Evolutionary conservation across 2,113 vertebrate species (phyloP), one percentile per base, ranked within the genome.

Genomic region (Capreolus pygargus): DNA sequence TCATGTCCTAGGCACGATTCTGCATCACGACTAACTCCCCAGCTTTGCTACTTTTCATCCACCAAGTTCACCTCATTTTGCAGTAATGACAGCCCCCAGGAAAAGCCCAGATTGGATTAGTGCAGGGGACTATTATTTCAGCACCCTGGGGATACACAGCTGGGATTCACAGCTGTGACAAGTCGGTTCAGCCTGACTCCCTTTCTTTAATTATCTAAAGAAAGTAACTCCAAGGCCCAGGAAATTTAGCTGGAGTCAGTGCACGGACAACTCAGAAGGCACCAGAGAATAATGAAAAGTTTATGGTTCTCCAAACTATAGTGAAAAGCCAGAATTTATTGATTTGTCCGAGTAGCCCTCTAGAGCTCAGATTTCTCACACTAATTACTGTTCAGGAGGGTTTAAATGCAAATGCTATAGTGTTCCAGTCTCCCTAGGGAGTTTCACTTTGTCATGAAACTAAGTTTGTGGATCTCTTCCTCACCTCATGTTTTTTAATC

Each of bases 91-190:
- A 97, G 91, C 43, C 95, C 52, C 67, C 52, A 91, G 96, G 97
- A 93, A 97, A 88, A 83, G 95, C 19, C 23, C 97, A 95, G 97
- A 97, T 91, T 94, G 93, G 89, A 91, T 98, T 93, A 97, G 93
- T 14, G 11, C 76, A 6, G 0, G 6, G 47, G 8, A 14, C 87
- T 94, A 85, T 95, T 97, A 86, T 85, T 70, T 86, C 86, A 52
- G 93, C 86, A 27, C 96, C 89, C 96, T 61, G 89, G 95, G 82
- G 95, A 93, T 64, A 76, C 97, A 85, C 96, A 97, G 90, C 95
- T 96, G 94, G 47, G 83, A 52, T 0, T 36, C 79, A 19, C 95
- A 97, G 97, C 96, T 98, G 93, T 50, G 93, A 82, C 64, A 90
- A 95, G 93, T 81, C 43, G 64, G 74, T 83, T 89, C 74, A 88